These are phyloP conservation scores for Disparrhopalites patrizii DNA, from an alignment of 2,888 invertebrate species.

Conservation along the genomic window DNA sequence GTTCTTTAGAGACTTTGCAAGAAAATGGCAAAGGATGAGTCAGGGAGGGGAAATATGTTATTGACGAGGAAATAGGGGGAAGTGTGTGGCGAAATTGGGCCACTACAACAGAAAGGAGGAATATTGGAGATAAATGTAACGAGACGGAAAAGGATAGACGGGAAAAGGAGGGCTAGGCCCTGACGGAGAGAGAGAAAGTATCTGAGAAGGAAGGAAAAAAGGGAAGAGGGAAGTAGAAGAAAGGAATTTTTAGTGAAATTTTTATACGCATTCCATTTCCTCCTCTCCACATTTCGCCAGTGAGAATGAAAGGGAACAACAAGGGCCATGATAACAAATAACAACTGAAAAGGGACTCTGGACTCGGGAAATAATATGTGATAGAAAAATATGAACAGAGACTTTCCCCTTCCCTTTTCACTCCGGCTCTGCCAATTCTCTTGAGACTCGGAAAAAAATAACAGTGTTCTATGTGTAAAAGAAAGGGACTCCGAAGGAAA, in stretches of 20 bases:
- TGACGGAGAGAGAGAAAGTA: neutral
- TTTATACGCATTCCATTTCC: constrained; percentile 1
- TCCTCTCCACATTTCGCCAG: neutral
- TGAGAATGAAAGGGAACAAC: neutral
- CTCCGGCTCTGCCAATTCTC: neutral
- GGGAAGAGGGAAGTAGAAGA: no score
- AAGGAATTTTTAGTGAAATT: constrained; percentile 2
- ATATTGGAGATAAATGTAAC: neutral
- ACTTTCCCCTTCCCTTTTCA: neutral
- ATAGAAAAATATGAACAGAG: neutral
- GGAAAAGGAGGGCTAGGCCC: neutral
- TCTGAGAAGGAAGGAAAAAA: no score
- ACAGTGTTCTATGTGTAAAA: no score
- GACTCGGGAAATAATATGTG: constrained; percentile 14
- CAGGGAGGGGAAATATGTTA: neutral
- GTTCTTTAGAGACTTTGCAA: neutral
- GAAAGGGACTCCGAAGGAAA: neutral
- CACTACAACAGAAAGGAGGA: no score
- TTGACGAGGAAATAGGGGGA: no score
- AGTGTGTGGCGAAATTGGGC: no score
- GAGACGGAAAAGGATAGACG: neutral
- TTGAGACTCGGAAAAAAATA: neutral
- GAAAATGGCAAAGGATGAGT: neutral
- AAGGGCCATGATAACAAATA: neutral
- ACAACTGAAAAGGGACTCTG: neutral